These are phyloP conservation scores for Drosophila trichaetosa DNA, from an alignment of 2,888 invertebrate species.

Conservation along the genomic window DNA sequence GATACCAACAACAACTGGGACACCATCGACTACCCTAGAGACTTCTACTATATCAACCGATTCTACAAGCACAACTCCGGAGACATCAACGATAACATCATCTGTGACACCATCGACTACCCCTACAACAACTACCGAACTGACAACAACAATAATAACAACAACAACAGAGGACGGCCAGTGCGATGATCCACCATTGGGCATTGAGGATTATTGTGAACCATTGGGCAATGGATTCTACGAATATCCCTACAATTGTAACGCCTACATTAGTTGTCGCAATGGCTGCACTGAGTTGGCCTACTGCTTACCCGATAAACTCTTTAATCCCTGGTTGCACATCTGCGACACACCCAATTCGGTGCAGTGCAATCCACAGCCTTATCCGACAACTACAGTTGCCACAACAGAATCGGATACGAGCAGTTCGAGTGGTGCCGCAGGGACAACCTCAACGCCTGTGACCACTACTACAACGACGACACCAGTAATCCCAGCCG, in stretches of 20 bases:
- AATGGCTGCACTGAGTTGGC: slow-evolving; percentile 60
- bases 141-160: slow-evolving; percentile 13
- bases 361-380: slow-evolving; percentile 45
- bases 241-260: slow-evolving; percentile 65
- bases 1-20: slow-evolving; percentile 2
- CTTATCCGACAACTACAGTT: slow-evolving; percentile 45
- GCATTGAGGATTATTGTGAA: slow-evolving; percentile 46
- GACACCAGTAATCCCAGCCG: slow-evolving; percentile 48
- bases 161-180: slow-evolving; percentile 34
- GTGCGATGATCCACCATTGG: slow-evolving; percentile 47
- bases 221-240: slow-evolving; percentile 58
- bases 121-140: slow-evolving; percentile 36
- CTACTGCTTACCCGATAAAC: slow-evolving; percentile 60
- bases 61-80: too few species aligned
- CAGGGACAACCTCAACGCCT: slow-evolving; percentile 5
- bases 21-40: background rate
- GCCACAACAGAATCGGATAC: slow-evolving; percentile 22
- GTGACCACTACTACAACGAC: slow-evolving; percentile 38
- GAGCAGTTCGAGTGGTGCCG: slow-evolving; percentile 1
- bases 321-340: slow-evolving; percentile 60
- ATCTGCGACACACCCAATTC: slow-evolving; percentile 71
- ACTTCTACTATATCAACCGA: slow-evolving; percentile 4
- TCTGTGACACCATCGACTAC: too few species aligned
- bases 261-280: slow-evolving; percentile 59
- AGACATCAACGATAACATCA: too few species aligned